Evolutionary conservation across 1,140 invertebrate species (phyloP).

Genomic region (Drosophila murphyi): DNA sequence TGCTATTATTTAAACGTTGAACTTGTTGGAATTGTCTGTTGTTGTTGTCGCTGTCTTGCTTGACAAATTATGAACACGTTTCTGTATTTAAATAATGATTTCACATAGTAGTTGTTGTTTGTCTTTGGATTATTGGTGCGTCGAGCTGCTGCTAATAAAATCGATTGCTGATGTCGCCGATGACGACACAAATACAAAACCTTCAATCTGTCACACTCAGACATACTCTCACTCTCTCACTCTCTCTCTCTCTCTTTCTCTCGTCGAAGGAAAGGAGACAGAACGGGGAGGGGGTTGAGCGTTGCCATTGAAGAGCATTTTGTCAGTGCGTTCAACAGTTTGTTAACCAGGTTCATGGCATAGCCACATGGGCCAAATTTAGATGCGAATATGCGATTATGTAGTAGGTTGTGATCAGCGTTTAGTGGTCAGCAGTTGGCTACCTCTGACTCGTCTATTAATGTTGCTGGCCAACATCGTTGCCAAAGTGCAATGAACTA

Average conservation of each 20-base stretch:
- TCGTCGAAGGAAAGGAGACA: too few relatives aligned
- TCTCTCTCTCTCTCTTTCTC: background rate
- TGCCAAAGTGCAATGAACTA: slow-evolving; percentile 34
- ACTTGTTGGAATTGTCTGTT: slow-evolving; percentile 11
- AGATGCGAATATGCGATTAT: slow-evolving; percentile 21
- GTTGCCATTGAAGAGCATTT: slow-evolving; percentile 15
- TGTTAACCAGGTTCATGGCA: slow-evolving; percentile 25
- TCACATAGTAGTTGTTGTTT: slow-evolving; percentile 14
- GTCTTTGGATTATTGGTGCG: slow-evolving; percentile 34
- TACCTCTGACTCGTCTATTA: too few relatives aligned
- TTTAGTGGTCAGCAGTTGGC: background rate
- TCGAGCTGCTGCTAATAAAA: slow-evolving; percentile 42
- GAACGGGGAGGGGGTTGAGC: background rate
- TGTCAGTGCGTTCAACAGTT: slow-evolving; percentile 9
- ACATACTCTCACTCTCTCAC: background rate
- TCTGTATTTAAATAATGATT: slow-evolving; percentile 45
- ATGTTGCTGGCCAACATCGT: background rate
- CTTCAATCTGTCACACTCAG: slow-evolving; percentile 11
- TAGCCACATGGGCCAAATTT: slow-evolving; percentile 2
- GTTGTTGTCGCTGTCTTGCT: slow-evolving; percentile 21
- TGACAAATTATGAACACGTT: slow-evolving; percentile 68
- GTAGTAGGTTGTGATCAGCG: slow-evolving; percentile 18
- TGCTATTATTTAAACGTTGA: background rate
- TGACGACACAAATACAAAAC: slow-evolving; percentile 21
- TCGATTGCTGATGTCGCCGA: slow-evolving; percentile 27